A percentile compares a stretch with the other conserved stretches of the same genome.
phyloP scores from a whole-genome alignment of 2,113 vertebrate genomes.

The Mohoua ochrocephala region DNA sequence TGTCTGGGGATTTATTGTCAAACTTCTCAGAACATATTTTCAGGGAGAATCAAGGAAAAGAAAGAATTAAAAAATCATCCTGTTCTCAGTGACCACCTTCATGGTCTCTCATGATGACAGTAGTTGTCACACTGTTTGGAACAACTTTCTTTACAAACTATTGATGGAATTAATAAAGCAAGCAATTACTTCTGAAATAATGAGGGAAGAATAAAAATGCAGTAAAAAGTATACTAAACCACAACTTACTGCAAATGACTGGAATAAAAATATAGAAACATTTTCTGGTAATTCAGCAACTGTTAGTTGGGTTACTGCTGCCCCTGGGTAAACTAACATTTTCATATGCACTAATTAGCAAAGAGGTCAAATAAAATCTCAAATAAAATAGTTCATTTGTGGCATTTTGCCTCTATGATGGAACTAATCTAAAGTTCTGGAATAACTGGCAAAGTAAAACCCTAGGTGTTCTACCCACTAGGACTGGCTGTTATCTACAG shows the following conservation, averaged over 20 bases:
- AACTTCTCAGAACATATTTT: not conserved
- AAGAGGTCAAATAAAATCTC: constrained; percentile 57
- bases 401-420: not conserved
- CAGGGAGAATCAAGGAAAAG: not conserved
- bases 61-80: not conserved
- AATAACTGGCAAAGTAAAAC: not conserved
- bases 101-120: not conserved
- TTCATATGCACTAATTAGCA: constrained; percentile 64
- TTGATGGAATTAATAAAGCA: not conserved
- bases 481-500: not conserved
- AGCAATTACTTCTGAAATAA: not conserved
- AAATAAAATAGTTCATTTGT: constrained; percentile 19
- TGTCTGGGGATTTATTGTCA: not conserved
- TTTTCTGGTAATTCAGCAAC: constrained; percentile 36
- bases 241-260: not conserved
- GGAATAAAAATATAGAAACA: not conserved
- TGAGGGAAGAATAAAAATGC: not conserved
- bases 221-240: not conserved
- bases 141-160: not conserved
- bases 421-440: not conserved
- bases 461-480: not conserved
- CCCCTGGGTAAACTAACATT: constrained; percentile 58
- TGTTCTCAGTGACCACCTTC: not conserved
- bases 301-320: constrained; percentile 6
- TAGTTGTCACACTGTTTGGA: not conserved